phyloP scores from a whole-genome alignment of 2,797 vertebrate genomes.

The Hyperoplus lanceolatus region DNA sequence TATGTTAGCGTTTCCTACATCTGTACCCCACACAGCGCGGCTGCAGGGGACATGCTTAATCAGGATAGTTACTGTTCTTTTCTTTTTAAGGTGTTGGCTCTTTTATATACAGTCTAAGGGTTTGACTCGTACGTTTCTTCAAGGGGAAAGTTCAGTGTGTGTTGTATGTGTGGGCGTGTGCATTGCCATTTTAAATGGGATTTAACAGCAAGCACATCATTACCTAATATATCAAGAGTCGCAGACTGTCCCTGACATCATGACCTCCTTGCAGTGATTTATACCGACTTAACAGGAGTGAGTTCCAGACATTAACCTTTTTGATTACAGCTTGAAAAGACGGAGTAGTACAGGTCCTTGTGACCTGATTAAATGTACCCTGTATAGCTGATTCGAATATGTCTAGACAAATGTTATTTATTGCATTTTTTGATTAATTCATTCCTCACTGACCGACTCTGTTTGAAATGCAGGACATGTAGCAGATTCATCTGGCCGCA shows the following conservation, averaged over 20 bases:
- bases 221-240: background rate
- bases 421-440: background rate
- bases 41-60: slow-evolving; percentile 1
- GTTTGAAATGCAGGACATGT: slow-evolving; percentile 20
- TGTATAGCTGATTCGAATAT: background rate
- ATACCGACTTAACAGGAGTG: background rate
- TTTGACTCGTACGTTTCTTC: slow-evolving; percentile 13
- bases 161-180: slow-evolving; percentile 26
- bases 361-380: background rate
- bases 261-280: background rate
- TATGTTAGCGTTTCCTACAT: too few species aligned
- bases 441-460: background rate
- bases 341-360: background rate
- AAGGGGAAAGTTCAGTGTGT: slow-evolving; percentile 37
- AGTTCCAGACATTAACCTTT: background rate
- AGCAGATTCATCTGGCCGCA: slow-evolving; percentile 21
- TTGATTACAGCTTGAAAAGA: background rate
- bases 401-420: background rate
- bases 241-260: background rate
- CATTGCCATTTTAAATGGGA: background rate
- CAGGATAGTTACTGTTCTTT: background rate
- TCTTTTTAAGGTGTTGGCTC: background rate
- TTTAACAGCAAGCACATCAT: background rate
- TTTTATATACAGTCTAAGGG: too few species aligned
- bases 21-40: background rate